Base-by-base conservation (phyloP, 2,888 invertebrate species). In the Limenitis camilla region DNA sequence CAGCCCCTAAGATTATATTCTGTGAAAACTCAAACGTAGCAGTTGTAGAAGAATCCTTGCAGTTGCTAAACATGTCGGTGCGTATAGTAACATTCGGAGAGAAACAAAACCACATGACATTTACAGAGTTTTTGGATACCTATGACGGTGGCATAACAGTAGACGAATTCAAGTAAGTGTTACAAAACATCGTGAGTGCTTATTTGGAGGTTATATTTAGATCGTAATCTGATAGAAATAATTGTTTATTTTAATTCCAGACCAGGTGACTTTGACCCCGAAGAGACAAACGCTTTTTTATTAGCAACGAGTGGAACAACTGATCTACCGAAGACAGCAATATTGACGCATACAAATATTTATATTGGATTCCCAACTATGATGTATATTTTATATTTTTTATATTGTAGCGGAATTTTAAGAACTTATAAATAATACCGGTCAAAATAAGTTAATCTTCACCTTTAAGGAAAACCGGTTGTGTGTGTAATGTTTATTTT, bases 241-340 rank as follows among this genome's bases (percentile, higher is more conserved):
- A 5, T 29, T n/a, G n/a, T n/a, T n/a, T n/a, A 30, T 8, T 11
- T 10, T 33, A n/a, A 29, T 69, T 63, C 1, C 55, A 81, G 80
- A 43, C 61, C 72, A 19, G 48, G 69, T 2, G 73, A 81, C 31
- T 75, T 81, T 9, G 74, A 81, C 19, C 67, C 81, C 0, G 73
- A 62, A 4, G 66, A 71, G 0, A 68, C 78, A 0, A 59, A 68
- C 9, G 73, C 71, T 0, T 62, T 76, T 2, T 56, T 83, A 2
- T 65, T 76, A 9, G 66, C 78, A 0, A 81, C 83, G 0, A 82
- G 83, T 40, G 83, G 83, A 1, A 76, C 81, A 0, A 80, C 82
- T 0, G 81, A 81, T 0, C 27, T 72, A 8, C 77, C 83, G 0
- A 83, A 82, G 61, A 62, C 73, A 0, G 76, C 78, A 4, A 69